phyloP scores from a whole-genome alignment of 2,113 vertebrate genomes.

The Marmota monax region DNA sequence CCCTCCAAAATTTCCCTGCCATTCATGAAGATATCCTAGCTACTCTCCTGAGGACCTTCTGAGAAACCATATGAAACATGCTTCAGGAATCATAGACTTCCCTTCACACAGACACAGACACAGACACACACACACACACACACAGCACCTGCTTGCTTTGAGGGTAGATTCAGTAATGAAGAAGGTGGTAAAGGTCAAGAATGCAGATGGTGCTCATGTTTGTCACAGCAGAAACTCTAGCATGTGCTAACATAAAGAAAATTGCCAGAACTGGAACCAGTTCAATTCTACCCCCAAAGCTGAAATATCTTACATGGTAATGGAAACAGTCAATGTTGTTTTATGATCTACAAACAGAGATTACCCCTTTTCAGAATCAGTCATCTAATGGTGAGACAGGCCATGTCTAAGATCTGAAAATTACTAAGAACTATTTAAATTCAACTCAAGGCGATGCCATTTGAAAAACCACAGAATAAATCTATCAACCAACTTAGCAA shows the following conservation, averaged over 20 bases:
- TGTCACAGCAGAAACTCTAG: neutral
- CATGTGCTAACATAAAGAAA: neutral
- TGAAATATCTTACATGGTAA: neutral
- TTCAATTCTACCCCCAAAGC: neutral
- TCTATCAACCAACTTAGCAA: neutral
- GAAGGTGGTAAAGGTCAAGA: neutral
- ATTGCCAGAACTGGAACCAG: neutral
- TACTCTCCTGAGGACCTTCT: neutral
- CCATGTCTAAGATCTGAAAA: neutral
- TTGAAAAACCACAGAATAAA: neutral
- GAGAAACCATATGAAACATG: neutral
- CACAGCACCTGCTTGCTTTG: neutral
- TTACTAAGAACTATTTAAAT: neutral
- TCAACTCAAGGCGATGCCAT: neutral
- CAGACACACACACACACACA: neutral
- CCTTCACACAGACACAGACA: neutral
- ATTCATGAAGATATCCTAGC: neutral
- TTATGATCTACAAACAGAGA: neutral
- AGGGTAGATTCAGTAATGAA: neutral
- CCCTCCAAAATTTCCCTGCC: neutral
- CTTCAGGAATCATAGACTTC: neutral
- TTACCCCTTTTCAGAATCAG: neutral
- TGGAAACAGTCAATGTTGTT: neutral
- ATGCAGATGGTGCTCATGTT: neutral
- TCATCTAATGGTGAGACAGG: conserved; percentile 1